Percentiles rank a stretch among this genome's conserved stretches.
These are phyloP conservation scores for Sarcophilus harrisii DNA, from an alignment of 2,797 vertebrate genomes.

Conservation along the genomic window DNA sequence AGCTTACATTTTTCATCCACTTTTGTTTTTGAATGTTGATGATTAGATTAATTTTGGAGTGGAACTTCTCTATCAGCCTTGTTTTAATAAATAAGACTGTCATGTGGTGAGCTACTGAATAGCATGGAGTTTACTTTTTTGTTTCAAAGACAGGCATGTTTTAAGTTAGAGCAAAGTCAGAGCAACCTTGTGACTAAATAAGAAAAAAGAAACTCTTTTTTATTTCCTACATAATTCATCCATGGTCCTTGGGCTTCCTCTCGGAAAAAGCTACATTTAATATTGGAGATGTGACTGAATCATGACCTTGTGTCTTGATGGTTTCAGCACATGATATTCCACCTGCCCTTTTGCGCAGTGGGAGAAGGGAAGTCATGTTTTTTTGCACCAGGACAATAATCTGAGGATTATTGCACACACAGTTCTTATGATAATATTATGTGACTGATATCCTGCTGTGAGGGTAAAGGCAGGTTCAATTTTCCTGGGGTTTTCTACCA, in stretches of 20 bases:
- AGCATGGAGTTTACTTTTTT: neutral
- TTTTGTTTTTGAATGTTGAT: neutral
- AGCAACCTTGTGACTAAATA: slow-evolving; percentile 3
- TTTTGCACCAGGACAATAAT: neutral
- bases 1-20: neutral
- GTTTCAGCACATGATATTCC: neutral
- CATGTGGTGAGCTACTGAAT: rapidly evolving
- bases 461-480: neutral
- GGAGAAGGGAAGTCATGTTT: neutral
- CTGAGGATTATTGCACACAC: rapidly evolving
- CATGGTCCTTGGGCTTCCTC: neutral
- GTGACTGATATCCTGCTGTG: neutral
- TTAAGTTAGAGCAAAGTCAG: neutral
- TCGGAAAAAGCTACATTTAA: slow-evolving; percentile 27
- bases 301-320: slow-evolving; percentile 30
- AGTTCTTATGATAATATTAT: neutral
- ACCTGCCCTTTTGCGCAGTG: neutral
- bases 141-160: neutral
- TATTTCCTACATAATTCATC: slow-evolving; percentile 7
- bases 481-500: neutral
- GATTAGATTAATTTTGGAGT: neutral
- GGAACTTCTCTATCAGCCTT: neutral
- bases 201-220: neutral
- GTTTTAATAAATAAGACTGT: neutral
- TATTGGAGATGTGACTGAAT: neutral